Base-by-base conservation (phyloP, 2,888 invertebrate genomes). In the Agrochola circellaris region DNA sequence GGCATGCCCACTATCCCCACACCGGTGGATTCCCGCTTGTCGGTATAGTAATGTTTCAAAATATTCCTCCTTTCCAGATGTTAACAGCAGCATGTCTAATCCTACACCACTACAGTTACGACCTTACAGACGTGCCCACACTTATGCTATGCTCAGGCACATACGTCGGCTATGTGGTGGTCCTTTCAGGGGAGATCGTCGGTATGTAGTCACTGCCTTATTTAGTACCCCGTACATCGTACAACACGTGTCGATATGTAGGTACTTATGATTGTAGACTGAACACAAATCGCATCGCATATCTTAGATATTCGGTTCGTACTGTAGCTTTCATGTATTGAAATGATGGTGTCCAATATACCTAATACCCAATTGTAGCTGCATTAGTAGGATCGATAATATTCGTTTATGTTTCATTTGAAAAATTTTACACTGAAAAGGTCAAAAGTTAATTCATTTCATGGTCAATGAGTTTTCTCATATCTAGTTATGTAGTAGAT, bases 131-230 rank as follows among this genome's bases (percentile, higher is more conserved):
- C 73, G 82, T 96, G 54, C 91, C 95, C 1, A 95, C 96, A 13
- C 83, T 96, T n/a, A 95, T 96, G 94, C 88, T 96, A 6, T 96
- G 96, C 82, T 95, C 96, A 1, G 96, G 96, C 60, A 96, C 96
- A 2, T 96, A 95, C 85, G 91, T 96, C 34, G 96, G 96, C 11
- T 96, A 92, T 85, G 91, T 95, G n/a, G 89, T 96, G 13, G 94
- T 96, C 2, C 93, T 96, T 77, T 95, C 96, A 0, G 96, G 96
- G 82, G 96, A 96, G 90, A 95, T 96, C 48, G 90, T 96, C 30
- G 96, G 96, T 96, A 79, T 75, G 30, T 45, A 66, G 38, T n/a
- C 34, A 38, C 56, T 58, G 38, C 61, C 42, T 73, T 66, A 48
- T 17, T 23, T 56, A 62, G 56, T 26, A 26, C 20, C 11, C 15